Percentiles rank a stretch among this genome's conserved stretches.
phyloP scores from a whole-genome alignment of 1,140 invertebrate genomes.

The Hetaerina americana region DNA sequence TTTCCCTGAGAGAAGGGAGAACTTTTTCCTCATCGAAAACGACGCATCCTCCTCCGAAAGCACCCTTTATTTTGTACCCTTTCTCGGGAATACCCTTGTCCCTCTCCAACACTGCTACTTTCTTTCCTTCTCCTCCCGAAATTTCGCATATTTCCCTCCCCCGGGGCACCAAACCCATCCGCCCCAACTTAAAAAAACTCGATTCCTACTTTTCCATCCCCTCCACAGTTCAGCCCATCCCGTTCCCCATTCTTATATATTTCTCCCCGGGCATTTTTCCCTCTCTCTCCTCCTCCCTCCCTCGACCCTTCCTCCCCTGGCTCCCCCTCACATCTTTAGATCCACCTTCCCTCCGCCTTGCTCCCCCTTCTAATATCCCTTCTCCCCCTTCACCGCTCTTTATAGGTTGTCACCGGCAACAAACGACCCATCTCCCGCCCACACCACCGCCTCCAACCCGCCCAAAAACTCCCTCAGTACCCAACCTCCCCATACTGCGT shows the following conservation, averaged over 20 bases:
- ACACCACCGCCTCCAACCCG: not conserved
- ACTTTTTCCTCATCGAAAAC: not conserved
- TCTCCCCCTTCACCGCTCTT: not conserved
- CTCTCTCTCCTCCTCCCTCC: not conserved
- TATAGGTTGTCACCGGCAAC: not conserved
- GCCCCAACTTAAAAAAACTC: not conserved
- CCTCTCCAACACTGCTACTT: not conserved
- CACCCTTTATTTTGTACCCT: not conserved
- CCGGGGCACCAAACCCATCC: not conserved
- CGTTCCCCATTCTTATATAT: no score
- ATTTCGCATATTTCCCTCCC: not conserved
- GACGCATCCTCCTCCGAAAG: not conserved
- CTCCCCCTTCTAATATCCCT: not conserved
- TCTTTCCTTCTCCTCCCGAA: not conserved
- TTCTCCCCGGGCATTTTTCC: no score
- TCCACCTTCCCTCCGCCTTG: not conserved
- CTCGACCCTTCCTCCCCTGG: not conserved
- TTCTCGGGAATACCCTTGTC: no score
- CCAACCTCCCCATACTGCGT: not conserved
- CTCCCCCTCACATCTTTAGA: not conserved
- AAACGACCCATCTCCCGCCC: not conserved
- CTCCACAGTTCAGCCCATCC: no score
- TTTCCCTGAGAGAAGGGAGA: not conserved
- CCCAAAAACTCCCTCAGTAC: not conserved
- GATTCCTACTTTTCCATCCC: not conserved